phyloP scores from a whole-genome alignment of 92 coral and sea anemone genomes.

The Palythoa grandiflora region DNA sequence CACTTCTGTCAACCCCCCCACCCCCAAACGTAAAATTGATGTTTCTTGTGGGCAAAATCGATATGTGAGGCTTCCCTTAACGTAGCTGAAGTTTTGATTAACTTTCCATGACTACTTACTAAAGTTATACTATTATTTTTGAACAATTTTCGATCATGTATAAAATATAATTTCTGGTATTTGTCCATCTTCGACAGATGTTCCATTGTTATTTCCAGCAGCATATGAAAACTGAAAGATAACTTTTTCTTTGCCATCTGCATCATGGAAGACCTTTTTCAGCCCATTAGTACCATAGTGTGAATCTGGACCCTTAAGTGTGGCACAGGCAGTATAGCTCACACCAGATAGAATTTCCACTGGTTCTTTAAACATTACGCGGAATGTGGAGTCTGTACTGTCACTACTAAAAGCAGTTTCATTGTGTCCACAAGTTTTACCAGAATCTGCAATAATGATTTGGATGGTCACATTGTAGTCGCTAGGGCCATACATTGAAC shows the following conservation, averaged over 20 bases:
- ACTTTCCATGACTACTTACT: not conserved
- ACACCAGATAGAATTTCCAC: constrained; percentile 83
- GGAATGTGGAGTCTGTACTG: constrained; percentile 86
- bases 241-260: constrained; percentile 84
- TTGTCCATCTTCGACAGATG: constrained; percentile 98
- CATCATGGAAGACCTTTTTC: constrained; percentile 83
- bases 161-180: constrained; percentile 96
- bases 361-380: constrained; percentile 98
- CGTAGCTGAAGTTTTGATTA: not conserved
- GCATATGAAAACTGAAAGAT: constrained; percentile 95
- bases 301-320: constrained; percentile 95
- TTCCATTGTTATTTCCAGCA: constrained; percentile 96
- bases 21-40: too few species aligned
- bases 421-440: constrained; percentile 84
- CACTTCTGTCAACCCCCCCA: too few species aligned
- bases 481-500: constrained; percentile 97
- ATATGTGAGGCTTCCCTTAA: too few species aligned
- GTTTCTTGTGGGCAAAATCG: too few species aligned
- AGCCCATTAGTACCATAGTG: constrained; percentile 96
- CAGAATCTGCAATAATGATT: constrained; percentile 79
- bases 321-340: constrained; percentile 90
- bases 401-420: constrained; percentile 98
- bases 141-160: constrained; percentile 59
- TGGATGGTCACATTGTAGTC: constrained; percentile 95
- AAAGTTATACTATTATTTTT: not conserved